phyloP scores from a whole-genome alignment of 2,797 vertebrate genomes.

The Chrosomus eos region DNA sequence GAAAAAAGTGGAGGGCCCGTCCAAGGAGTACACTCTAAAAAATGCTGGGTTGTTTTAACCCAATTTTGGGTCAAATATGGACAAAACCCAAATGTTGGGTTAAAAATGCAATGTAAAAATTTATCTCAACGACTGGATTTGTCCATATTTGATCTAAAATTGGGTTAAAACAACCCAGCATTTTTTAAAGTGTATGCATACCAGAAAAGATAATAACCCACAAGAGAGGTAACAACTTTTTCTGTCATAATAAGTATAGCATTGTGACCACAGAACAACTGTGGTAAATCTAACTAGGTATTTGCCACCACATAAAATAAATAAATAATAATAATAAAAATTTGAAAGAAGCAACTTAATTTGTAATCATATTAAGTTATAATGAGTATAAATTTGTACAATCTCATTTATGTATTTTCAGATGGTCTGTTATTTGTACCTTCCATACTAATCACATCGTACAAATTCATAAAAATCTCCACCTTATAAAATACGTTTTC shows the following conservation, averaged over 20 bases:
- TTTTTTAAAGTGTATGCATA: too few relatives aligned
- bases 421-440: not conserved
- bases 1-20: slow-evolving; percentile 60
- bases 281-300: not conserved
- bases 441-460: not conserved
- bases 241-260: not conserved
- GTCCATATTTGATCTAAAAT: too few relatives aligned
- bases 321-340: not conserved
- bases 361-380: not conserved
- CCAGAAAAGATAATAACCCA: slow-evolving; percentile 73
- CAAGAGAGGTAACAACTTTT: slow-evolving; percentile 64
- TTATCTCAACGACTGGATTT: too few relatives aligned
- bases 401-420: not conserved
- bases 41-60: too few relatives aligned
- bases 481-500: not conserved
- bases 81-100: too few relatives aligned
- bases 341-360: not conserved
- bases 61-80: too few relatives aligned
- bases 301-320: slow-evolving; percentile 31
- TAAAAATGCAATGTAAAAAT: too few relatives aligned
- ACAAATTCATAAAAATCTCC: not conserved
- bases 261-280: not conserved
- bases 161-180: too few relatives aligned
- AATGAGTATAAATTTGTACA: not conserved
- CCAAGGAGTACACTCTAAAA: too few relatives aligned